Evolutionary conservation across 2,888 invertebrate species (phyloP).

Genomic region (Chydorus sphaericus): DNA sequence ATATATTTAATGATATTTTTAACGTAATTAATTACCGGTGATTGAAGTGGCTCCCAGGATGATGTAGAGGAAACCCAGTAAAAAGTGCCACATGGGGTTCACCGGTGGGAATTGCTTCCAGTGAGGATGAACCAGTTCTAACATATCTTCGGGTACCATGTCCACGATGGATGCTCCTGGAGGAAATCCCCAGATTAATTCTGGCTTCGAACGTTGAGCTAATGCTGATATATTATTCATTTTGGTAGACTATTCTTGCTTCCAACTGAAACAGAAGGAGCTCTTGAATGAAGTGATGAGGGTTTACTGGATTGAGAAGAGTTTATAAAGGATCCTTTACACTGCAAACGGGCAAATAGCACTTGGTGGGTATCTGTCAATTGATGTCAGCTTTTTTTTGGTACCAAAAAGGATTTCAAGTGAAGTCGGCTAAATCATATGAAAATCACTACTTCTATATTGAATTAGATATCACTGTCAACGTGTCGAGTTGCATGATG

Average conservation of each 20-base stretch:
- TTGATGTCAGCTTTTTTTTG: too few relatives aligned
- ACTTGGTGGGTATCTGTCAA: too few relatives aligned
- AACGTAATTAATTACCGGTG: neutral
- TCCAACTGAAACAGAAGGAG: too few relatives aligned
- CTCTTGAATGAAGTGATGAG: too few relatives aligned
- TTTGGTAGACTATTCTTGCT: neutral
- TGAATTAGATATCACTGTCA: too few relatives aligned
- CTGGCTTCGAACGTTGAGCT: neutral
- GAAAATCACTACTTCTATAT: too few relatives aligned
- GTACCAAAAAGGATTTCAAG: too few relatives aligned
- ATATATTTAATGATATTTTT: neutral
- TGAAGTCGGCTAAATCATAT: too few relatives aligned
- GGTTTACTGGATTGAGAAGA: neutral
- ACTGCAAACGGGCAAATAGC: too few relatives aligned
- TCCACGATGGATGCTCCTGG: conserved; percentile 5
- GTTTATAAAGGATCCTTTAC: too few relatives aligned
- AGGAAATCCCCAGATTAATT: conserved; percentile 7
- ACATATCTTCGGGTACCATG: conserved; percentile 12
- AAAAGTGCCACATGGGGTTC: conserved; percentile 24
- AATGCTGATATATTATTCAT: neutral
- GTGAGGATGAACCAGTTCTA: conserved; percentile 20
- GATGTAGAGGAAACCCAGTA: conserved; percentile 14
- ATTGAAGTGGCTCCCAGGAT: conserved; percentile 7
- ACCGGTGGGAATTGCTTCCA: conserved; percentile 25
- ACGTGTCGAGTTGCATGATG: too few relatives aligned